These are phyloP conservation scores for Anagrus nilaparvatae DNA, from an alignment of 1,140 invertebrate species.

Conservation along the genomic window DNA sequence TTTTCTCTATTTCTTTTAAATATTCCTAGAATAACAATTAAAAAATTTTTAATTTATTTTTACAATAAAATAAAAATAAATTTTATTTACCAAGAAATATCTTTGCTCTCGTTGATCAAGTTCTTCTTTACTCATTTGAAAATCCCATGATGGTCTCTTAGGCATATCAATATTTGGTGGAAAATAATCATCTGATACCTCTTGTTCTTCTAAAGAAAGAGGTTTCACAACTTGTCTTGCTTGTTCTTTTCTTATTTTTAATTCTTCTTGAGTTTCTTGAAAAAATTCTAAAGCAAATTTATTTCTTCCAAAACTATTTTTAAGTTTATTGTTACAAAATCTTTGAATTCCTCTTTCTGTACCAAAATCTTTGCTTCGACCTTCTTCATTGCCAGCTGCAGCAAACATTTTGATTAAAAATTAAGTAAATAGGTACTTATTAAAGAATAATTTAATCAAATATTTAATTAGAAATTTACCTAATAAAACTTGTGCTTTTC, in stretches of 20 bases:
- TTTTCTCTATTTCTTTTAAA: slow-evolving; percentile 43
- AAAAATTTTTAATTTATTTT: slow-evolving; percentile 10
- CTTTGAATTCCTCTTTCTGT: slow-evolving; percentile 34
- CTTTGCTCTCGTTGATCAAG: slow-evolving; percentile 64
- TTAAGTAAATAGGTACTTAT: slow-evolving; percentile 87
- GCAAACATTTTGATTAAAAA: too few species aligned
- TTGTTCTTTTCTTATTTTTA: slow-evolving; percentile 53
- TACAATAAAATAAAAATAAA: slow-evolving; percentile 4
- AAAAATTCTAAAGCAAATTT: slow-evolving; percentile 68
- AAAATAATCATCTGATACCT: slow-evolving; percentile 65
- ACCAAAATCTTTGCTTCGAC: not conserved
- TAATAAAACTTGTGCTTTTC: slow-evolving; percentile 24
- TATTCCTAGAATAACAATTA: slow-evolving; percentile 45
- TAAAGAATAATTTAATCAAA: slow-evolving; percentile 39
- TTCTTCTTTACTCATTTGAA: slow-evolving; percentile 55
- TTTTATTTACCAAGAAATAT: slow-evolving; percentile 58
- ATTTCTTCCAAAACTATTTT: slow-evolving; percentile 37
- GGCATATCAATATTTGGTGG: slow-evolving; percentile 69
- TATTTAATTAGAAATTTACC: slow-evolving; percentile 16
- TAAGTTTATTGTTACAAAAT: slow-evolving; percentile 43
- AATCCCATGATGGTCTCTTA: slow-evolving; percentile 71
- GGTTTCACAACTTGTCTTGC: slow-evolving; percentile 47
- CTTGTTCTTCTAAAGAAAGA: slow-evolving; percentile 50
- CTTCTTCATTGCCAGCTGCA: slow-evolving; percentile 20
- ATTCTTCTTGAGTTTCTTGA: slow-evolving; percentile 57